phyloP scores from a whole-genome alignment of 2,113 vertebrate genomes.

The Petroica traversi region DNA sequence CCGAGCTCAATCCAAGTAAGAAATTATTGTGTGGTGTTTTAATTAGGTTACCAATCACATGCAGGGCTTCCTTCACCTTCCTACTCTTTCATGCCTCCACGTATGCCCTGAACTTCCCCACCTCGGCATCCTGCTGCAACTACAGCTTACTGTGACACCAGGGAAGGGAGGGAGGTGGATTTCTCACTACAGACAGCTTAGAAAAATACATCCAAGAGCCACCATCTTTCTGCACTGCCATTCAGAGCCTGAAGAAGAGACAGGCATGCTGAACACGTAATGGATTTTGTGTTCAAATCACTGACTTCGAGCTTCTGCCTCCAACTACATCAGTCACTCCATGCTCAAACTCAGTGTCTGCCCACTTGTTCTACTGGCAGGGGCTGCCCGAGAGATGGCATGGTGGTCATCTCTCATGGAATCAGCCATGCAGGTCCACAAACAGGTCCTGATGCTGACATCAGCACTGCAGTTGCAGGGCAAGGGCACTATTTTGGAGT shows the following conservation, averaged over 20 bases:
- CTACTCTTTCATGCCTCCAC: neutral
- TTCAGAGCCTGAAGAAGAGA: neutral
- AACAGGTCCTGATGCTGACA: fast-evolving
- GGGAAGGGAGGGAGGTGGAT: neutral
- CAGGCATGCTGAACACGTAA: fast-evolving
- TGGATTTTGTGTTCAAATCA: fast-evolving
- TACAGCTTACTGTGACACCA: neutral
- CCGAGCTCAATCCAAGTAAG: neutral
- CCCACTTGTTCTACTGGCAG: fast-evolving
- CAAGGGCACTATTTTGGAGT: neutral
- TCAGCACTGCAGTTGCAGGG: neutral
- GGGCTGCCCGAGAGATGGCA: neutral
- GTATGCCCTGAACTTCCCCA: neutral
- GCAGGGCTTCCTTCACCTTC: neutral
- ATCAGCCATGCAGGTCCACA: fast-evolving
- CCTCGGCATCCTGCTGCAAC: neutral
- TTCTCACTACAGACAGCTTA: neutral
- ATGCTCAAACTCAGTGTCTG: neutral
- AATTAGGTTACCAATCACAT: neutral
- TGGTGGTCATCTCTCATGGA: neutral
- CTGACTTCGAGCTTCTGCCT: neutral
- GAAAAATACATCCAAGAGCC: neutral
- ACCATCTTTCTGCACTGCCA: fast-evolving
- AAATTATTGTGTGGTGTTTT: neutral
- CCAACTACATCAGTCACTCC: neutral